Conservation (phyloP, 2,113 vertebrate genomes). For the Micronycteris hirsuta region DNA sequence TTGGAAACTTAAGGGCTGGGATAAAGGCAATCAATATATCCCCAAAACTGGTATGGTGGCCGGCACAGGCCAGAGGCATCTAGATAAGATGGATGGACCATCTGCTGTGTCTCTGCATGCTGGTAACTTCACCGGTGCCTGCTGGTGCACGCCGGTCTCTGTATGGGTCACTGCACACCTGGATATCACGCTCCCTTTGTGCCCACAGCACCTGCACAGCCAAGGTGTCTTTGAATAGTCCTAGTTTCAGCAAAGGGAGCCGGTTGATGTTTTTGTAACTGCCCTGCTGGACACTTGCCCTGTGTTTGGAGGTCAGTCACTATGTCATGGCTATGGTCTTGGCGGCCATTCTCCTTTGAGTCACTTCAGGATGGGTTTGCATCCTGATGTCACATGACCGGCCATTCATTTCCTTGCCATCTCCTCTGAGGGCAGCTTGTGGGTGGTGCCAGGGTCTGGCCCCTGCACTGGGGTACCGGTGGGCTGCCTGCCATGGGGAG, state of each 20-base stretch:
- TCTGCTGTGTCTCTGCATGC: not conserved
- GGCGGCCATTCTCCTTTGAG: not conserved
- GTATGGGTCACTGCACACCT: too few species aligned
- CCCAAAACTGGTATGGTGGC: not conserved
- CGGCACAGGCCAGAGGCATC: not conserved
- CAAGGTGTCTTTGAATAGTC: not conserved
- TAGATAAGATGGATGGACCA: not conserved
- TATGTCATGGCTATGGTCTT: not conserved
- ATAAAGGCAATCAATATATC: not conserved
- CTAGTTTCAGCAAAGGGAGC: not conserved
- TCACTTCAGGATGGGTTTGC: not conserved
- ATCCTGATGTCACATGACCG: too few species aligned
- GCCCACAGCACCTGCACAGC: not conserved
- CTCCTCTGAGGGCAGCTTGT: not conserved
- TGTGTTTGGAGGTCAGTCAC: not conserved
- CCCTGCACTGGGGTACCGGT: not conserved
- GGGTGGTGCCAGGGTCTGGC: rapidly evolving
- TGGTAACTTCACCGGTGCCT: too few species aligned
- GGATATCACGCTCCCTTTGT: not conserved
- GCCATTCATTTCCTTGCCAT: not conserved
- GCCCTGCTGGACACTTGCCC: not conserved
- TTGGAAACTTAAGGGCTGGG: not conserved
- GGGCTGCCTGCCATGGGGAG: not conserved
- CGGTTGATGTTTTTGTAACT: not conserved
- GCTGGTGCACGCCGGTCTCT: not conserved